These are phyloP conservation scores for Drosophila percnosoma DNA, from an alignment of 2,888 invertebrate species.

Conservation along the genomic window DNA sequence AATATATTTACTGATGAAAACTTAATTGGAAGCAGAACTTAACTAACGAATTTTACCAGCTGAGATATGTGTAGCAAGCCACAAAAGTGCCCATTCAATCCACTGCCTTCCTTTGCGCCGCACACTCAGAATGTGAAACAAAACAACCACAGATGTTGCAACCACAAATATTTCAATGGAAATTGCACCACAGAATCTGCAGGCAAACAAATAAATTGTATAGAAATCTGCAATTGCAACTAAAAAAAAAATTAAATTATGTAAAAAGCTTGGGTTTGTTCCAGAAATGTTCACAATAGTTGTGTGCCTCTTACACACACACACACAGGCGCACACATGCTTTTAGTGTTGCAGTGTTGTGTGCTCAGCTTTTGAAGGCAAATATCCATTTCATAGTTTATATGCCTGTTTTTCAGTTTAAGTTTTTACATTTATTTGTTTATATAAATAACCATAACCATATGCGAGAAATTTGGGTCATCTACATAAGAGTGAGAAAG, in stretches of 20 bases:
- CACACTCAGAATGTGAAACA: slow-evolving; percentile 19
- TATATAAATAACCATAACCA: slow-evolving; percentile 56
- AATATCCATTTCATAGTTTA: slow-evolving; percentile 56
- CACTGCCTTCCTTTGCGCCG: background rate
- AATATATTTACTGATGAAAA: background rate
- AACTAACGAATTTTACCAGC: background rate
- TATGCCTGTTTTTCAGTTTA: slow-evolving; percentile 53
- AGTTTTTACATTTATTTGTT: slow-evolving; percentile 57
- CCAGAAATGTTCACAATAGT: slow-evolving; percentile 29
- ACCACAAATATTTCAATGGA: slow-evolving; percentile 51
- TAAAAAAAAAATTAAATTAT: slow-evolving; percentile 7
- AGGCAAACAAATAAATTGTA: slow-evolving; percentile 44
- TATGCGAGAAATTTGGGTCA: slow-evolving; percentile 56
- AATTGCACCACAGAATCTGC: slow-evolving; percentile 43
- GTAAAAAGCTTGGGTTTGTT: slow-evolving; percentile 19
- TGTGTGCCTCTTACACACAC: slow-evolving; percentile 1
- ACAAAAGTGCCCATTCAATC: slow-evolving; percentile 8
- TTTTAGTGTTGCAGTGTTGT: slow-evolving; percentile 14
- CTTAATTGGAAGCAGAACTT: slow-evolving; percentile 12
- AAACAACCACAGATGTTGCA: slow-evolving; percentile 27
- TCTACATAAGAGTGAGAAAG: background rate
- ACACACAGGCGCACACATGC: slow-evolving; percentile 1
- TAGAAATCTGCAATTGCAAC: slow-evolving; percentile 45
- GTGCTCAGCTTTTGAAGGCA: slow-evolving; percentile 29
- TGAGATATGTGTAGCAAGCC: slow-evolving; percentile 2